These are phyloP conservation scores for Fragum sueziense DNA, from an alignment of 2,888 invertebrate genomes.

Conservation along the genomic window DNA sequence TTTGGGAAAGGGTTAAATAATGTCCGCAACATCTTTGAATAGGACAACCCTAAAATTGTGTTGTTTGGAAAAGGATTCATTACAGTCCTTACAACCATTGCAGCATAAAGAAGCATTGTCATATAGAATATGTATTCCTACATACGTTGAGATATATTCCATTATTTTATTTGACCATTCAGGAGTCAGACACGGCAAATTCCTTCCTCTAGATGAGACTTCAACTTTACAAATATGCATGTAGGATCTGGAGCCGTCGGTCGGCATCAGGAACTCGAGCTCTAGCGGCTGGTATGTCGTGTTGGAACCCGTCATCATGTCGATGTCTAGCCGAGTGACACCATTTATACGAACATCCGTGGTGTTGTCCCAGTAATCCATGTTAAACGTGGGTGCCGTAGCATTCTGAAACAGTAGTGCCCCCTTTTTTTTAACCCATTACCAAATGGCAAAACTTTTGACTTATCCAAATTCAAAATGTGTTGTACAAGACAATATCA, in stretches of 20 bases:
- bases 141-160: slow-evolving; percentile 65
- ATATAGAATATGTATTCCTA: background rate
- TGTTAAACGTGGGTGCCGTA: slow-evolving; percentile 60
- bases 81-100: too few species aligned
- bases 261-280: slow-evolving; percentile 77
- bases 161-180: slow-evolving; percentile 61
- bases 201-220: slow-evolving; percentile 71
- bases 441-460: background rate
- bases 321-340: slow-evolving; percentile 47
- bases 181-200: slow-evolving; percentile 75
- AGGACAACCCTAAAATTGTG: too few species aligned
- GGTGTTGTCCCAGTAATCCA: slow-evolving; percentile 52
- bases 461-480: background rate
- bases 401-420: slow-evolving; percentile 63
- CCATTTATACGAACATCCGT: slow-evolving; percentile 59
- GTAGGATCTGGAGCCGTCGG: slow-evolving; percentile 58
- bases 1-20: too few species aligned
- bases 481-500: too few species aligned
- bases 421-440: too few species aligned
- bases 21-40: too few species aligned
- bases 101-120: too few species aligned
- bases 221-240: slow-evolving; percentile 71
- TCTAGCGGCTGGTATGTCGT: slow-evolving; percentile 69
- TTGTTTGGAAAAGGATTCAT: too few species aligned
- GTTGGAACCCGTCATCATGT: slow-evolving; percentile 65